A percentile compares a stretch with the other conserved stretches of the same genome.
Evolutionary conservation across 1,140 invertebrate species (phyloP).

Genomic region (Drosophila biarmipes): DNA sequence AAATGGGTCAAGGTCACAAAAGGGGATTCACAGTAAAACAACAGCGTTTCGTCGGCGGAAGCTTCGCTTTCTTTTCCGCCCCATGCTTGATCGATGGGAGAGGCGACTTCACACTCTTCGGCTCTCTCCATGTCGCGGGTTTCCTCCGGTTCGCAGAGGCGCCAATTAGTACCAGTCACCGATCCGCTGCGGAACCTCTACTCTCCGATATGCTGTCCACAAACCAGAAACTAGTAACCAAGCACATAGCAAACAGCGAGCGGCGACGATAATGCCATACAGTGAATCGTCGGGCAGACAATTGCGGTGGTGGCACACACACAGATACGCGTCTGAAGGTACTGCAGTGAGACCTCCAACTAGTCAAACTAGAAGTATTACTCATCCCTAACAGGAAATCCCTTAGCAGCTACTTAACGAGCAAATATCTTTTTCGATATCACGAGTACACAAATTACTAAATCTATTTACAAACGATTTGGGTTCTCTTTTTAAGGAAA

Average conservation of each 20-base stretch:
- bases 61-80: conserved; percentile 26
- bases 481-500: too few species aligned
- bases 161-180: conserved; percentile 80
- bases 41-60: conserved; percentile 10
- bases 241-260: conserved; percentile 29
- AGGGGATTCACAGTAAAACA: conserved; percentile 46
- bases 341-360: not conserved
- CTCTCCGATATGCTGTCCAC: conserved; percentile 60
- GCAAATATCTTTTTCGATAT: too few species aligned
- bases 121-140: conserved; percentile 12
- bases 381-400: not conserved
- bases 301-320: conserved; percentile 10
- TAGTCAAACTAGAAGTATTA: not conserved
- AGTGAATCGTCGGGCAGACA: conserved; percentile 47
- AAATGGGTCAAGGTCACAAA: conserved; percentile 41
- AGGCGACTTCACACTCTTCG: conserved; percentile 33
- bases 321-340: conserved; percentile 1
- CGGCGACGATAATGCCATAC: conserved; percentile 54
- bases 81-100: conserved; percentile 32
- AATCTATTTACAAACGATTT: too few species aligned
- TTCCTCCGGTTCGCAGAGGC: conserved; percentile 42
- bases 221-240: conserved; percentile 59
- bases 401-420: too few species aligned
- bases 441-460: too few species aligned
- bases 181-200: conserved; percentile 31